Evolutionary conservation across 2,888 invertebrate genomes (phyloP), one percentile per base, ranked within the genome.

Genomic region (Lasioglossum figueresi): DNA sequence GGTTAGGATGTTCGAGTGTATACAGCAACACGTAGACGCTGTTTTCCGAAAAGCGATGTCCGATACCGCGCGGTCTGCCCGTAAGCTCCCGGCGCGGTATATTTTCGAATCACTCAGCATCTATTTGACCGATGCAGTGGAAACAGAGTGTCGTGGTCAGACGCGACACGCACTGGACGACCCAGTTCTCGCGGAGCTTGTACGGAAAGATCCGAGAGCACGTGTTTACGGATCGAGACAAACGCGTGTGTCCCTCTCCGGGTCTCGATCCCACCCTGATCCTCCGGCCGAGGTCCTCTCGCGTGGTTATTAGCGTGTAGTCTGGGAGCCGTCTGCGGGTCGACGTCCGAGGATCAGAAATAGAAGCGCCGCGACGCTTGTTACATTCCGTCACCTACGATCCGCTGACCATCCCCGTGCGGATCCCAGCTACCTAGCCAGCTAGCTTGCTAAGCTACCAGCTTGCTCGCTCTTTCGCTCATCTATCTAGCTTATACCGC

Each of bases 261-360:
- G 34, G 19, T 2, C 27, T 78, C 80, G 52, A 31, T 79, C 72
- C 80, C 83, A 52, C 80, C 34, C 45, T 43, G 59, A 59, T 59
- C 59, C 59, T 59, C 59, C 59, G 59, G 66, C 37, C 73, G 73
- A 74, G 85, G 77, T 70, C 71, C 76, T 78, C 73, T 73, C 81
- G 31, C 68, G 40, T 71, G 80, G 89, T 89, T 90, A 90, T 92
- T 93, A 91, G 91, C 90, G 85, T 90, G 89, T 91, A 93, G 94
- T 94, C 94, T 94, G 94, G 93, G 93, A 93, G 92, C 91, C 91
- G 94, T 95, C 94, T 94, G 91, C 94, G 93, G 94, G 94, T 95
- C 94, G 95, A 94, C 93, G 94, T 91, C 94, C 94, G 93, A 90
- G 92, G 92, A 73, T 84, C 89, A 93, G 92, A 92, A 94, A 94